phyloP scores from a whole-genome alignment of 2,888 invertebrate genomes.

The Synanthedon myopaeformis region DNA sequence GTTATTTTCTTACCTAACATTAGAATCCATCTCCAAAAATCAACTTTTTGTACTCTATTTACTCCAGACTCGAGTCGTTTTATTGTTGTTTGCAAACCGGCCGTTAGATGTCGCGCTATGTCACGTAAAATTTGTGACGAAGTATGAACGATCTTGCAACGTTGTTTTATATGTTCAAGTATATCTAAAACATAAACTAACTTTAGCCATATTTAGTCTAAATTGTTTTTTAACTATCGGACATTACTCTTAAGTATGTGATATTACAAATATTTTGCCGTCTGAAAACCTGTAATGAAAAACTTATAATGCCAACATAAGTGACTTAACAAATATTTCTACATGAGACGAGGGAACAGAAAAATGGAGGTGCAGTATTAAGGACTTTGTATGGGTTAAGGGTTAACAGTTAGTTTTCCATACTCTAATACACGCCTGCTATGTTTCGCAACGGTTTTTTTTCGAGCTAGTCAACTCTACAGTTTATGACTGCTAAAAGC shows the following conservation, averaged over 20 bases:
- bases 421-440: too few relatives aligned
- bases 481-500: too few relatives aligned
- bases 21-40: slow-evolving; percentile 74
- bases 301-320: too few relatives aligned
- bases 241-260: neutral
- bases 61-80: slow-evolving; percentile 48
- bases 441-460: too few relatives aligned
- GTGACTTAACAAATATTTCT: too few relatives aligned
- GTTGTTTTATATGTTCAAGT: slow-evolving; percentile 67
- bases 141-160: slow-evolving; percentile 67
- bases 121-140: slow-evolving; percentile 71
- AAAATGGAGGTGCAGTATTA: too few relatives aligned
- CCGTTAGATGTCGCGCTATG: slow-evolving; percentile 68
- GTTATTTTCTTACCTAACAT: slow-evolving; percentile 62
- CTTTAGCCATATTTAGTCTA: too few relatives aligned
- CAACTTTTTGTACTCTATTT: slow-evolving; percentile 65
- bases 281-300: neutral
- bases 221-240: too few relatives aligned
- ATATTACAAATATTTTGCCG: neutral
- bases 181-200: slow-evolving; percentile 54
- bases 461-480: too few relatives aligned
- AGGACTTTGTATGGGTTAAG: too few relatives aligned
- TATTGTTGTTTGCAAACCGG: slow-evolving; percentile 44
- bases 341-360: too few relatives aligned
- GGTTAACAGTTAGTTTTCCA: too few relatives aligned